Evolutionary conservation across 2,113 vertebrate species (phyloP).

Genomic region (Alligator mississippiensis): DNA sequence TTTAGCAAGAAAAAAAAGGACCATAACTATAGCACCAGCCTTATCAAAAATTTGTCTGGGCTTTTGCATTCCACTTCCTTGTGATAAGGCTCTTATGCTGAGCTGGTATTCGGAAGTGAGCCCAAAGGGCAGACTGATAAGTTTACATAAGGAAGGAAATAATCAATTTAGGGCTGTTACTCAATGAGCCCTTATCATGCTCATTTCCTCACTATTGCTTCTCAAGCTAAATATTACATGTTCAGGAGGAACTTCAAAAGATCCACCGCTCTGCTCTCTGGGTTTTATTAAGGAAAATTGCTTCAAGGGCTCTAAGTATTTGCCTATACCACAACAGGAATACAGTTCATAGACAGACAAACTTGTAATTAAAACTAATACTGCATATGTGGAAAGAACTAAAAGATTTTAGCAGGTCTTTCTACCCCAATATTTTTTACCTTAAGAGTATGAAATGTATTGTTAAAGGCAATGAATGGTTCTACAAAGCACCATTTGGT

Average conservation of each 20-base stretch:
- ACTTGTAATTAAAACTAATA: slow-evolving; percentile 12
- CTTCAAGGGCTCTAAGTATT: slow-evolving; percentile 57
- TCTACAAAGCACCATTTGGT: not conserved
- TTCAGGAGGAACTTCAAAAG: slow-evolving; percentile 81
- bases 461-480: not conserved
- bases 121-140: slow-evolving; percentile 83
- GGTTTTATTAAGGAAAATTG: slow-evolving; percentile 66
- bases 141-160: slow-evolving; percentile 96
- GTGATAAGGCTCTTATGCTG: slow-evolving; percentile 86
- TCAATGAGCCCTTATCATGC: slow-evolving; percentile 86
- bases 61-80: slow-evolving; percentile 85
- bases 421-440: not conserved
- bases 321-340: slow-evolving; percentile 23
- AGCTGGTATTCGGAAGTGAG: slow-evolving; percentile 86
- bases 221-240: slow-evolving; percentile 89
- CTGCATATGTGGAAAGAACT: slow-evolving; percentile 10
- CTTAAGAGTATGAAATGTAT: not conserved
- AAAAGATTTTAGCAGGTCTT: slow-evolving; percentile 12
- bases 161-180: slow-evolving; percentile 93
- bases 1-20: slow-evolving; percentile 34
- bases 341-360: not conserved
- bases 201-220: slow-evolving; percentile 86
- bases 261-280: slow-evolving; percentile 51
- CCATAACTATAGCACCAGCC: slow-evolving; percentile 63
- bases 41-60: slow-evolving; percentile 80